Base-by-base conservation (phyloP, 1,140 invertebrate species). In the Cydia splendana region DNA sequence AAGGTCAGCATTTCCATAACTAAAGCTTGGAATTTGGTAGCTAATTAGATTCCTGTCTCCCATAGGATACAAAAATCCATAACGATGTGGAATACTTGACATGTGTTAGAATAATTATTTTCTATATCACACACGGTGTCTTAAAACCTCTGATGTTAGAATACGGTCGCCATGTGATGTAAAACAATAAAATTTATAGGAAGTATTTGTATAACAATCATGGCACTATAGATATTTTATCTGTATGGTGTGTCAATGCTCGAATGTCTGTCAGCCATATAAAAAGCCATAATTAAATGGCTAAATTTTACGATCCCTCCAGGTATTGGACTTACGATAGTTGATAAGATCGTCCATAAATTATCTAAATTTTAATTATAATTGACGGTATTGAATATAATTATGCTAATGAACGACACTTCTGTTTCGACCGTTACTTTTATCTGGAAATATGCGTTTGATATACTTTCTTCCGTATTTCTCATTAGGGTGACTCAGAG, bases 401-500 rank as follows among this genome's bases (percentile, higher is more conserved):
- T 71, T 71, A 71, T 71, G 67, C 42, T 71, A 71, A 71, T 71
- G 34, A 71, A 71, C 30, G 34, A 71, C 67, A 71, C 67, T 71
- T 71, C 67, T 71, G 67, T 71, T 71, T 45, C 34, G 12, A 71
- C 67, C 67, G 67, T 71, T 71, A 71, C 9, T 42, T 38, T 71
- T 71, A 71, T 71, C 67, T 71, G 30, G 53, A 18, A 71, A 12
- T 71, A 34, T 30, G 15, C 30, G 67, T 71, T 71, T 45, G 67
- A 45, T 71, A 71, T 42, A 42, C 67, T 71, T 71, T 71, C 67
- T 42, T 71, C 34, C 67, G 30, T 18, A 71, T 42, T 15, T n/a
- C 30, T 38, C n/a, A 71, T 71, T 71, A 71, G 34, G n/a, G 67
- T 85, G 82, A 87, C 74, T 82, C 80, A 84, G 79, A 86, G 83